phyloP scores from a whole-genome alignment of 1,140 invertebrate genomes.

The Trichonephila clavata region DNA sequence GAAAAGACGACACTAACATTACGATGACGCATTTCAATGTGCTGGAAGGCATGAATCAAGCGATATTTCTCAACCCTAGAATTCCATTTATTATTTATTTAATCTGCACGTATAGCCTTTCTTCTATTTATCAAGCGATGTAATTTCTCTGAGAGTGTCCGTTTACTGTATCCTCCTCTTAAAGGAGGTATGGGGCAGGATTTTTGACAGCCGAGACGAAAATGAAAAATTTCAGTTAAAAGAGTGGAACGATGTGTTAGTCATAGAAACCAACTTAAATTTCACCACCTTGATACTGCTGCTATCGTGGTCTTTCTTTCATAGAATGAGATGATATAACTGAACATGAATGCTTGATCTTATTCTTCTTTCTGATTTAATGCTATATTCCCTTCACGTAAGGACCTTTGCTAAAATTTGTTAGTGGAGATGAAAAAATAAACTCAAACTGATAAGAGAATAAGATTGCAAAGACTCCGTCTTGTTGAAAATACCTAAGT shows the following conservation, averaged over 20 bases:
- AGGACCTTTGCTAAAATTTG: no score
- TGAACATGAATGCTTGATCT: no score
- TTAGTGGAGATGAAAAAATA: no score
- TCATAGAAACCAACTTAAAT: background rate
- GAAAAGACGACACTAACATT: background rate
- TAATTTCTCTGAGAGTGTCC: background rate
- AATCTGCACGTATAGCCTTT: background rate
- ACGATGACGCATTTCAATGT: background rate
- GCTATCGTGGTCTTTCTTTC: background rate
- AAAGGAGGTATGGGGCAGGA: background rate
- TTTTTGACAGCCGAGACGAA: background rate
- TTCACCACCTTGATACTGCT: background rate
- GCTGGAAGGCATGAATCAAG: background rate
- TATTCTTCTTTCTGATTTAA: no score
- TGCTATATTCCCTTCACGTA: no score
- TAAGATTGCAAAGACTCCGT: no score
- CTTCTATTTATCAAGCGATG: conserved; percentile 4
- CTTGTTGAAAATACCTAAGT: no score
- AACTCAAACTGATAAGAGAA: no score
- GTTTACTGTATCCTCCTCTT: background rate
- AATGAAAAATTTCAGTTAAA: conserved; percentile 17
- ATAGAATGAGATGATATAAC: no score
- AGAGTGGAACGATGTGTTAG: background rate
- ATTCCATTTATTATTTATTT: background rate
- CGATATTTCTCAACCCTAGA: background rate